Conservation (phyloP, 2,888 invertebrate genomes). For the Anaspis maculata region DNA sequence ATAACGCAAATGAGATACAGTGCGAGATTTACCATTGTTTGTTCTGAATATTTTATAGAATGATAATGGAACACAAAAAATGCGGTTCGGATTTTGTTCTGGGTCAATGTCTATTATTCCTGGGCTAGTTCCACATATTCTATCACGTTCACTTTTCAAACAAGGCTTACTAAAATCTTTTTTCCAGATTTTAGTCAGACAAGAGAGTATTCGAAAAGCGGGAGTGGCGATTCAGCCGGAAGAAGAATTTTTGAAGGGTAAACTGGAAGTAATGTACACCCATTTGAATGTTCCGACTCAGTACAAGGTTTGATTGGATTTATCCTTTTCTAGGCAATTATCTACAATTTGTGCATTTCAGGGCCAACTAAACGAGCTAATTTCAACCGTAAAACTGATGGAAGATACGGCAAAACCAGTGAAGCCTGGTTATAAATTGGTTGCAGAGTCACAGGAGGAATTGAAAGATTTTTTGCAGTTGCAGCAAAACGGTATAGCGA, state of each 20-base stretch:
- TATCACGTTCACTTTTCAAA: no score
- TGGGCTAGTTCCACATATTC: no score
- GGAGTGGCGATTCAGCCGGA: slow-evolving; percentile 82
- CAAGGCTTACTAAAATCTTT: no score
- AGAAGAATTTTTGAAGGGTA: slow-evolving; percentile 82
- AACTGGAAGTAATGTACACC: slow-evolving; percentile 77
- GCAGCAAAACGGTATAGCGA: slow-evolving; percentile 84
- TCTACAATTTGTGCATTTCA: slow-evolving; percentile 35
- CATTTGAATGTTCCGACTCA: slow-evolving; percentile 88
- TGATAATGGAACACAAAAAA: no score
- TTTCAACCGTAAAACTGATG: slow-evolving; percentile 75
- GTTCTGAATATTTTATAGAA: no score
- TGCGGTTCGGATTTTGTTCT: no score
- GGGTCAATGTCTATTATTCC: no score
- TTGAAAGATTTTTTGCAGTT: slow-evolving; percentile 71
- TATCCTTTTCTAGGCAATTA: neutral
- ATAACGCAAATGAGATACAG: no score
- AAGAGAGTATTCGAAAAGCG: slow-evolving; percentile 80
- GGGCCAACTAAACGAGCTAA: slow-evolving; percentile 84
- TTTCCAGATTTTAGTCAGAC: slow-evolving; percentile 71
- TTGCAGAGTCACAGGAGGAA: slow-evolving; percentile 60
- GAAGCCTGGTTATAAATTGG: slow-evolving; percentile 71
- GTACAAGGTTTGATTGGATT: slow-evolving; percentile 58
- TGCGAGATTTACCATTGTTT: no score
- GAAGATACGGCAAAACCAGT: slow-evolving; percentile 48